phyloP scores from a whole-genome alignment of 2,113 vertebrate genomes.

The Xiphias gladius region DNA sequence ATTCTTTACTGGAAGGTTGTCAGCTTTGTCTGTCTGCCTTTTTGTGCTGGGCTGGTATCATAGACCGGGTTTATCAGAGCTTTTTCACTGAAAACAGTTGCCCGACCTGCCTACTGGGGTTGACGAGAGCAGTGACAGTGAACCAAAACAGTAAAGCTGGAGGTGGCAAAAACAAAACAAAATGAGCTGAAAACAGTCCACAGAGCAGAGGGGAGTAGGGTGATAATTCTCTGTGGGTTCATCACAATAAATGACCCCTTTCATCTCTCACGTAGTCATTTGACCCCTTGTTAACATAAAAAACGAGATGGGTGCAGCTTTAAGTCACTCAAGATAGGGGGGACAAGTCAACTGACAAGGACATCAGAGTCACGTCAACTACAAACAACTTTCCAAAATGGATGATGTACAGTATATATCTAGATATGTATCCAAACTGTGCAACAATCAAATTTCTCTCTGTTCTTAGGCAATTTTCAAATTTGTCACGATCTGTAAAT shows the following conservation, averaged over 20 bases:
- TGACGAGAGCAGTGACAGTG: not conserved
- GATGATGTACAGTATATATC: not conserved
- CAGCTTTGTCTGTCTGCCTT: not conserved
- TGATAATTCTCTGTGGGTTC: not conserved
- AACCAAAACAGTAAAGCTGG: not conserved
- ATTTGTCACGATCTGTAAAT: not conserved
- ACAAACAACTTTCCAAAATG: not conserved
- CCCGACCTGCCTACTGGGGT: not conserved
- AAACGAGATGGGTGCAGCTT: not conserved
- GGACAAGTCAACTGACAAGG: not conserved
- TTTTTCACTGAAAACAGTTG: not conserved
- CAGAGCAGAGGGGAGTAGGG: not conserved
- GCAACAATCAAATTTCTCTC: not conserved
- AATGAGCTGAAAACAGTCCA: not conserved
- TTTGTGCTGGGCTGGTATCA: not conserved
- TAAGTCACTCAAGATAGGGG: not conserved
- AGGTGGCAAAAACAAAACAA: not conserved
- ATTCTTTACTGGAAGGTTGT: not conserved
- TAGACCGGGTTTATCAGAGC: not conserved
- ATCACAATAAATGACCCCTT: not conserved
- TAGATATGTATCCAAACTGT: not conserved
- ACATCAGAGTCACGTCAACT: not conserved
- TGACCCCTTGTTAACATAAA: not conserved
- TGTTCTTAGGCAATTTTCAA: not conserved
- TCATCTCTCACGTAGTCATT: no score